Evolutionary conservation across 2,888 invertebrate genomes (phyloP), one percentile per base, ranked within the genome.

Genomic region (Synergus japonicus): DNA sequence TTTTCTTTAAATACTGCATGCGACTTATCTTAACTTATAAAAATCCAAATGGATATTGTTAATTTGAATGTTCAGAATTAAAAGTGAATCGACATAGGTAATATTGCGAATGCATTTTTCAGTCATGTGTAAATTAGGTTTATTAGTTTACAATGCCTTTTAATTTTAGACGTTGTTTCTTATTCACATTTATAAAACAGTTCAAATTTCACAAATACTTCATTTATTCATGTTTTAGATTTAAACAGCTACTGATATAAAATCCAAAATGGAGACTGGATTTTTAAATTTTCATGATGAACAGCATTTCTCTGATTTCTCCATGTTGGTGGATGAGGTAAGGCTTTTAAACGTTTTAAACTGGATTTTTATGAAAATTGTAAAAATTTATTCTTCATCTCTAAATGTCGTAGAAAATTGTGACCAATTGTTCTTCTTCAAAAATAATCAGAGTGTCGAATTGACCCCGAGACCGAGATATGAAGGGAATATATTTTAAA

Each of bases 271-370:
- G 73, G 73, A 73, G 54, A 37, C 73, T 5, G 54, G 37, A 7
- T 73, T 22, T 73, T 37, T 73, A 73, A 73, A 73, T 73, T 54
- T 49, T 10, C 73, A 49, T n/a, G 54, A 73, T 29, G 46, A 54
- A 13, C 29, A 73, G 37, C 73, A 49, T n/a, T 73, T 54, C 49
- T 49, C 73, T 9, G 37, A 49, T 54, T 37, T 73, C 10, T 73
- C 73, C 8, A 46, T 73, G 29, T 13, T 73, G 54, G 73, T 3
- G 29, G 29, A 73, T 49, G 54, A 73, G 73, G 73, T 73, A 73
- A 73, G 18, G 4, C 12, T 22, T 5, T 29, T 0, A 60, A 12
- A 22, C 22, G 29, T 22, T 10, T 60, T 22, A 22, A 18, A 60
- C 18, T 60, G 18, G 22, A 22, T 12, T 60, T 22, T 10, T 60